A percentile compares a stretch with the other conserved stretches of the same genome.
These are phyloP conservation scores for Cyphomyrus plagiostoma DNA, from an alignment of 2,113 vertebrate species.

Conservation along the genomic window DNA sequence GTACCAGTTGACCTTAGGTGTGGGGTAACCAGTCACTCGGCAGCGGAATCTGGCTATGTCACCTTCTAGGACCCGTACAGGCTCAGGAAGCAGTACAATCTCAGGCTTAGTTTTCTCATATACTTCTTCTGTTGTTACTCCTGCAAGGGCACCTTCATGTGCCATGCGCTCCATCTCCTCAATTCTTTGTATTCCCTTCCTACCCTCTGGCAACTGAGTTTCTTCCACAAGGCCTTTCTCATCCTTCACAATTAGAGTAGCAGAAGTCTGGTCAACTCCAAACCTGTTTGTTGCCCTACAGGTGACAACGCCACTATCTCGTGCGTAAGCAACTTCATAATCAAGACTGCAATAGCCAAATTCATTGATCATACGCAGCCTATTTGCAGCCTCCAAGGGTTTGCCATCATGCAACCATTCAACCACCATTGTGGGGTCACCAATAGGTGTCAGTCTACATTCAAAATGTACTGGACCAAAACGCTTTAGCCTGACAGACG, in stretches of 20 bases:
- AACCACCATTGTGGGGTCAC: constrained; percentile 82
- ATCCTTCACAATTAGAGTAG: constrained; percentile 81
- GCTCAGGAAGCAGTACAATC: constrained; percentile 77
- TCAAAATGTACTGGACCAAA: constrained; percentile 83
- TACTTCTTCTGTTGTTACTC: constrained; percentile 66
- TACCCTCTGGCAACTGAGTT: constrained; percentile 75
- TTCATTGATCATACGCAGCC: constrained; percentile 83
- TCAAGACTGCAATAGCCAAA: constrained; percentile 87
- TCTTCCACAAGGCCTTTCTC: constrained; percentile 85
- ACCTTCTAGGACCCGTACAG: constrained; percentile 70
- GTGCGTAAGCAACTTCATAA: constrained; percentile 77
- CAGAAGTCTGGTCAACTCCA: constrained; percentile 28
- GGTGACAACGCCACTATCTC: constrained; percentile 81
- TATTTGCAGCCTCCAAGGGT: constrained; percentile 78
- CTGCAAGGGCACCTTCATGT: constrained; percentile 69
- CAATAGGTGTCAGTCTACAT: constrained; percentile 80
- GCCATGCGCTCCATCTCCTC: constrained; percentile 78
- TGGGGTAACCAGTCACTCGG: constrained; percentile 78
- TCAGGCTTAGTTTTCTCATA: constrained; percentile 79
- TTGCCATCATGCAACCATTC: constrained; percentile 85
- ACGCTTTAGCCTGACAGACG: constrained; percentile 75
- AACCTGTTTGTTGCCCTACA: constrained; percentile 67
- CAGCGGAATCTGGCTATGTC: constrained; percentile 78
- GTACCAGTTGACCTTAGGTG: constrained; percentile 83
- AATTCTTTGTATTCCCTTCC: constrained; percentile 69